phyloP scores from a whole-genome alignment of 2,113 vertebrate species.

The Chaenogobius annularis region DNA sequence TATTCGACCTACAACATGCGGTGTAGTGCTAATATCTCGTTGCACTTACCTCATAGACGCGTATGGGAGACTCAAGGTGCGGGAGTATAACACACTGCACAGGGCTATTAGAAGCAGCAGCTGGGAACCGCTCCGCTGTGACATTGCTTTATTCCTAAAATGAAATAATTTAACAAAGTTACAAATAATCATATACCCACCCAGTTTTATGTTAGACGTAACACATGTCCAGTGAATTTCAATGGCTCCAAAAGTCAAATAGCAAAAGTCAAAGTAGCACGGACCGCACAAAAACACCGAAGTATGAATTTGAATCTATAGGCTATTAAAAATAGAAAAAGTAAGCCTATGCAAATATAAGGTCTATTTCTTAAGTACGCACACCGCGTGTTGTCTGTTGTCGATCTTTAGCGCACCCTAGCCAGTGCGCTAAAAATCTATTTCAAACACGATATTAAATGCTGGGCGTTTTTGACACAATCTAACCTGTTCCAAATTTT shows the following conservation, averaged over 20 bases:
- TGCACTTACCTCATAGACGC: conserved; percentile 82
- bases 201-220: too few relatives aligned
- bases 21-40: not conserved
- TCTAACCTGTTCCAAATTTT: too few relatives aligned
- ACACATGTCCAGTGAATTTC: too few relatives aligned
- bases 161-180: conserved; percentile 27
- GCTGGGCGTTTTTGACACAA: too few relatives aligned
- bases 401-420: not conserved
- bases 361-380: conserved; percentile 54
- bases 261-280: too few relatives aligned
- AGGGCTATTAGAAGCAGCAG: conserved; percentile 83
- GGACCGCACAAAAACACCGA: too few relatives aligned
- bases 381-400: not conserved
- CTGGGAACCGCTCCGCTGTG: conserved; percentile 82
- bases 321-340: not conserved
- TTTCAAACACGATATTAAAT: too few relatives aligned
- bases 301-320: too few relatives aligned
- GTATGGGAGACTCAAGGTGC: conserved; percentile 82
- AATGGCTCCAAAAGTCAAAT: too few relatives aligned
- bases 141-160: conserved; percentile 81
- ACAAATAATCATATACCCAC: not conserved
- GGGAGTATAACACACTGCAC: conserved; percentile 81
- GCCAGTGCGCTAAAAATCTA: too few relatives aligned
- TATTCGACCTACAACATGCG: too few relatives aligned
- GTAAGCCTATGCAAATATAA: not conserved